These are phyloP conservation scores for Sphaerodactylus townsendi DNA, from an alignment of 2,113 vertebrate species.

Conservation along the genomic window DNA sequence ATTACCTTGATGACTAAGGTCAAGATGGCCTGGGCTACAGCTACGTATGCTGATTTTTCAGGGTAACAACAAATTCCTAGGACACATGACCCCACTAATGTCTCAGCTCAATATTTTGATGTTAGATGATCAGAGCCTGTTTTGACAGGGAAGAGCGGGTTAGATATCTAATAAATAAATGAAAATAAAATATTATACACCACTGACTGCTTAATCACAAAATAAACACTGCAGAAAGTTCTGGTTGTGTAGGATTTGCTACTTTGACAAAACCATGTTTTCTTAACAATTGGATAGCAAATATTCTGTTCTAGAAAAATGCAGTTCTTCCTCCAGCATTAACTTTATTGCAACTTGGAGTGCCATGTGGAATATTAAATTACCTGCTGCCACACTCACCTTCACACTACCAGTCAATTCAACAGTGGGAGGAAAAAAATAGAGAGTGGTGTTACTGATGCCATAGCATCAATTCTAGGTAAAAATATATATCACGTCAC, in stretches of 20 bases:
- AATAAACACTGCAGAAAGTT: not conserved
- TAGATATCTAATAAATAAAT: no score
- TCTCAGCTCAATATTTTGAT: no score
- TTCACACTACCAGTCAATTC: no score
- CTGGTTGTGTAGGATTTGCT: not conserved
- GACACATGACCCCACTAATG: not conserved
- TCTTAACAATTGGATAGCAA: not conserved
- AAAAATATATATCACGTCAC: no score
- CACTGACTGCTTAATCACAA: not conserved
- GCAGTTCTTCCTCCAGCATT: not conserved
- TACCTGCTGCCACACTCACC: no score
- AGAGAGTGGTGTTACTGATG: no score
- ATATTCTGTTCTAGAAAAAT: not conserved
- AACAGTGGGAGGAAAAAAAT: no score
- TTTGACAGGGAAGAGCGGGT: no score
- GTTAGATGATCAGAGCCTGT: no score
- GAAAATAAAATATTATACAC: no score
- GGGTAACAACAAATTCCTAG: not conserved
- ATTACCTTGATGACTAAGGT: not conserved
- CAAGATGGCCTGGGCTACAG: not conserved
- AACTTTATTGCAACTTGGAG: not conserved
- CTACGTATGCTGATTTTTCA: not conserved
- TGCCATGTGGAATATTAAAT: no score
- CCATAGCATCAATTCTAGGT: no score
- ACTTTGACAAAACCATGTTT: not conserved